A percentile compares a stretch with the other conserved stretches of the same genome.
Evolutionary conservation across 2,888 invertebrate genomes (phyloP).

Genomic region (Punctoribates punctum): DNA sequence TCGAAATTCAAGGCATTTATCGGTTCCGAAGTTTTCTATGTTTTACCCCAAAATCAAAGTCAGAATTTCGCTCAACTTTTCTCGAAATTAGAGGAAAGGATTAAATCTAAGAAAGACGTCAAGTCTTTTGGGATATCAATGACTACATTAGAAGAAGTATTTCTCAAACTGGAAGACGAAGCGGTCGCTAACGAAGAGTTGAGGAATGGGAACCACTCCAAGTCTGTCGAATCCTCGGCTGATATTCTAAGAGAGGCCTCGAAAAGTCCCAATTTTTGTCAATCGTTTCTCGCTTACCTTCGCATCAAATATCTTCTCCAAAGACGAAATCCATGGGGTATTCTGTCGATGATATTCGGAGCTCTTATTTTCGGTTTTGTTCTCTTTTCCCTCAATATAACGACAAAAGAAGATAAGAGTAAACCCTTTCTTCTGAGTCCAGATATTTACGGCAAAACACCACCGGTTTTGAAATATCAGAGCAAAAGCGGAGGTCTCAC

Average conservation of each 20-base stretch:
- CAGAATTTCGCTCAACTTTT: constrained; percentile 61
- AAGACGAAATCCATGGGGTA: background rate
- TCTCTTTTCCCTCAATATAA: background rate
- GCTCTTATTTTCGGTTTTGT: background rate
- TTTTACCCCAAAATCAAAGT: constrained; percentile 74
- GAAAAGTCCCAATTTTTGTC: background rate
- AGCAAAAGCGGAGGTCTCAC: background rate
- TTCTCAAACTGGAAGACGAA: constrained; percentile 70
- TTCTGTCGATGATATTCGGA: background rate
- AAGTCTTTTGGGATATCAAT: constrained; percentile 81
- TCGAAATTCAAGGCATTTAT: constrained; percentile 70
- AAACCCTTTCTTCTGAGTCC: background rate
- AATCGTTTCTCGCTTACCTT: background rate
- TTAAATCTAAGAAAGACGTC: constrained; percentile 66
- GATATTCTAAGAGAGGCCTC: background rate
- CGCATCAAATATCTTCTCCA: background rate
- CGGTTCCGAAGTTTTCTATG: constrained; percentile 74
- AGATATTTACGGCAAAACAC: too few relatives aligned
- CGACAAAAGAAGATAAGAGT: background rate
- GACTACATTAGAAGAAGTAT: constrained; percentile 81
- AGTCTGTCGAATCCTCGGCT: constrained; percentile 56
- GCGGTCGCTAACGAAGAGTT: constrained; percentile 8
- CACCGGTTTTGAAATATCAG: background rate
- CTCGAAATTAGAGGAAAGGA: constrained; percentile 69
- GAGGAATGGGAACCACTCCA: too few relatives aligned